Evolutionary conservation across 1,140 invertebrate genomes (phyloP).

Genomic region (Eumaeus atala): DNA sequence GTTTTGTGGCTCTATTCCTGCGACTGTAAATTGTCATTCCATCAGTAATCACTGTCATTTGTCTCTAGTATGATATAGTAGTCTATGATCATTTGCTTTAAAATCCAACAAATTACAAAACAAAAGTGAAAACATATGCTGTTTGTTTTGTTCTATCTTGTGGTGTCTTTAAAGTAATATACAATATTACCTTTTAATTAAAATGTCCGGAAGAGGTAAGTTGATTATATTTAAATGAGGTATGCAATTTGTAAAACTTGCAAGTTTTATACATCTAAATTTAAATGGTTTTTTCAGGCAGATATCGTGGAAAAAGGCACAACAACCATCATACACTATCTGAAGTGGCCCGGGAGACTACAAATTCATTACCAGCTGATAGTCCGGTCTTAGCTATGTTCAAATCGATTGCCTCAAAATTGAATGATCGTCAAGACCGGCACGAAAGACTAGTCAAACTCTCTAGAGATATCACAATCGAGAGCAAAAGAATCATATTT

Average conservation of each 20-base stretch:
- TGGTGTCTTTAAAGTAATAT: too few species aligned
- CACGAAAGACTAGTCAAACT: constrained; percentile 89
- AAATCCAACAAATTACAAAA: too few species aligned
- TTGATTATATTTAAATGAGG: not conserved
- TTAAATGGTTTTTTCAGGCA: constrained; percentile 32
- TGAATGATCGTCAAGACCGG: constrained; percentile 89
- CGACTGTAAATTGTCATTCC: too few species aligned
- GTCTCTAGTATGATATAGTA: too few species aligned
- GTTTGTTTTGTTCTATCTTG: too few species aligned
- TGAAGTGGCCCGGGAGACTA: constrained; percentile 41
- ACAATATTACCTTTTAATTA: not conserved
- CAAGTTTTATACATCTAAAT: constrained; percentile 5
- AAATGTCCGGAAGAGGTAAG: constrained; percentile 13
- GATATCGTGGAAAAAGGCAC: constrained; percentile 40
- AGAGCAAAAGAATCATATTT: constrained; percentile 93
- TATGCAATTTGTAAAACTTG: too few species aligned
- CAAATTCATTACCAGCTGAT: constrained; percentile 44
- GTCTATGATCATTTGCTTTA: too few species aligned
- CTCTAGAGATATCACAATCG: constrained; percentile 92
- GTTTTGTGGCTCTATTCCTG: too few species aligned
- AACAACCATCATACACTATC: constrained; percentile 36
- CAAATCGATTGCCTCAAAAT: constrained; percentile 77
- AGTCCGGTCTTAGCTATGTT: constrained; percentile 82
- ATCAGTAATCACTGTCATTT: too few species aligned
- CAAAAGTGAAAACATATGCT: too few species aligned